Evolutionary conservation across 2,113 vertebrate species (phyloP), one percentile per base, ranked within the genome.

Genomic region (Hemiprocne comata): DNA sequence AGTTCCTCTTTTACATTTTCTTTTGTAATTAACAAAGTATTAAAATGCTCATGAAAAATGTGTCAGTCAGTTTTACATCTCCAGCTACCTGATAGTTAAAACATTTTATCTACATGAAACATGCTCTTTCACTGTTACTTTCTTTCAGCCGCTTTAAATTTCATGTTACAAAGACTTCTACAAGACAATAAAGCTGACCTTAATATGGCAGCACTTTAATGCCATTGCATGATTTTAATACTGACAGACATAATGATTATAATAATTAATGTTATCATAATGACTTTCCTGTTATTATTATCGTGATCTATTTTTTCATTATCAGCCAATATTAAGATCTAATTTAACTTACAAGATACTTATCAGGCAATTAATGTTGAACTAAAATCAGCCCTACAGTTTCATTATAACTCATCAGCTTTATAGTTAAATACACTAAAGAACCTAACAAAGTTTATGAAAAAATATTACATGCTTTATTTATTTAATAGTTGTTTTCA

Each of bases 251-350:
- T 0, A 2, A 55, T 82, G 29, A 87, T 83, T 84, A 73, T 70
- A 94, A 79, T 85, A 93, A 93, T 91, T 94, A 94, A 86, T 90
- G 46, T 91, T 91, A 88, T 88, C 40, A 62, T 96, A 89, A 96
- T 93, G 26, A 91, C 67, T 97, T 97, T 83, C 42, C 31, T 95
- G 44, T 89, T 94, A 85, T 92, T 95, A 79, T 92, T 93, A n/a
- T n/a, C n/a, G 55, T 79, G 79, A 81, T 95, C 50, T 53, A 48
- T 85, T 95, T 92, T 94, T 89, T 66, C 48, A 83, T 90, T 94
- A 91, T 86, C 62, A 74, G 33, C 38, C 46, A 69, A 69, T 87
- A 69, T 73, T 87, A 87, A 87, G 55, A 90, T 90, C 73, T 93
- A 85, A 93, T 87, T 93, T 94, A 94, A 87, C 38, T 90, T 94